Base-by-base conservation (phyloP, 2,797 vertebrate genomes). In the Remorina albescens region DNA sequence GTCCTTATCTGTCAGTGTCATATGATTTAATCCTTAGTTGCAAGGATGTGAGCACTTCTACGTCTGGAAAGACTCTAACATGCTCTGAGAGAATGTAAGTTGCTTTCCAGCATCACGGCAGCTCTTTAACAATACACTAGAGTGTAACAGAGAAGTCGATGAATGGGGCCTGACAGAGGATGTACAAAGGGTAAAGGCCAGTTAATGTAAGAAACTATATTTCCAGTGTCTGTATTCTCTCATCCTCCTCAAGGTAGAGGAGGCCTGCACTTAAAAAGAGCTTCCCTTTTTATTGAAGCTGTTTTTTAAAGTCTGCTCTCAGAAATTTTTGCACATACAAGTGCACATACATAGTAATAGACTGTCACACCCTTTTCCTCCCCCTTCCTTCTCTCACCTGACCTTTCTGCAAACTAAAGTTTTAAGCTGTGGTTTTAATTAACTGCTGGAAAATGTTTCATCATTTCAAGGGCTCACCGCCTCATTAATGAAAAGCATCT, bases 341-440 rank as follows among this genome's bases (percentile, higher is more conserved):
- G 18, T 4, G 21, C 62, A 54, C 39, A n/a, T 28, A 26, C 25
- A 12, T 47, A 56, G 34, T 46, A 49, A 51, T 50, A 16, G n/a
- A 46, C 34, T 19, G 4, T 18, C n/a, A 57, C 28, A 5, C 25
- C 15, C 21, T 61, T 62, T 37, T 23, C 16, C 37, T 21, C 16
- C 37, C 26, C 30, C 32, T 5, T 2, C 25, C 70, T 68, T 47
- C 25, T 19, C 28, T 78, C 71, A 42, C 26, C 13, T 83, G 81
- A 84, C 86, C 87, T 75, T 74, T 76, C 58, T 76, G 57, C 39
- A 58, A 64, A 64, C 60, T 62, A 70, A 86, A 77, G 61, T 71
- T 79, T 85, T 85, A 82, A 4, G 2, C 58, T 41, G 77, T 64
- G 71, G 68, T 86, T 88, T 89, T 78, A 89, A 81, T 80, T 76